phyloP scores from a whole-genome alignment of 2,113 vertebrate genomes.

The Bombycilla garrulus region DNA sequence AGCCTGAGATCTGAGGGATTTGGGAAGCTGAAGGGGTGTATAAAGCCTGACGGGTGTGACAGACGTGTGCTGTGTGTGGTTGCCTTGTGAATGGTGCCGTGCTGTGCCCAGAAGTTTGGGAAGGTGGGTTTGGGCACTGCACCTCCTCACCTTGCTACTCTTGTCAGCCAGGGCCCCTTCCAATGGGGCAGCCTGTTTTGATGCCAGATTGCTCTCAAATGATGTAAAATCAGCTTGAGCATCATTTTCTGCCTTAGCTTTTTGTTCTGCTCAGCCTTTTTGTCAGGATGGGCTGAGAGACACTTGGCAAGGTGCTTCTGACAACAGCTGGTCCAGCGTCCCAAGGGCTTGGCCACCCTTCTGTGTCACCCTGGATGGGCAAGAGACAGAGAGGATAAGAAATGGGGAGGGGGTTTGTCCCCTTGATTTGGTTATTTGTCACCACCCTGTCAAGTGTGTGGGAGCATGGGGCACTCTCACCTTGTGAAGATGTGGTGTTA shows the following conservation, averaged over 20 bases:
- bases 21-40: background rate
- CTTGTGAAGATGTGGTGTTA: background rate
- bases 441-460: background rate
- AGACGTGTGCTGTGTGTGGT: background rate
- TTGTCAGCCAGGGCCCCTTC: background rate
- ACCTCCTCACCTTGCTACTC: background rate
- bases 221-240: background rate
- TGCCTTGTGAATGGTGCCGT: rapidly evolving
- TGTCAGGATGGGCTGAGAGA: background rate
- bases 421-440: background rate
- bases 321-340: background rate
- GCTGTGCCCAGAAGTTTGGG: rapidly evolving
- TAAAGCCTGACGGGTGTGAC: background rate
- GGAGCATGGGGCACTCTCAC: rapidly evolving
- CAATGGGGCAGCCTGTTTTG: background rate
- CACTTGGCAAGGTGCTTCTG: background rate
- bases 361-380: background rate
- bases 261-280: rapidly evolving
- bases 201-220: background rate
- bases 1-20: background rate
- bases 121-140: background rate
- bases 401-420: too few species aligned
- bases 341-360: background rate
- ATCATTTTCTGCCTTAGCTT: background rate
- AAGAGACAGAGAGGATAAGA: too few species aligned